Conservation (phyloP, 2,888 invertebrate genomes). For the Zeuzera pyrina region DNA sequence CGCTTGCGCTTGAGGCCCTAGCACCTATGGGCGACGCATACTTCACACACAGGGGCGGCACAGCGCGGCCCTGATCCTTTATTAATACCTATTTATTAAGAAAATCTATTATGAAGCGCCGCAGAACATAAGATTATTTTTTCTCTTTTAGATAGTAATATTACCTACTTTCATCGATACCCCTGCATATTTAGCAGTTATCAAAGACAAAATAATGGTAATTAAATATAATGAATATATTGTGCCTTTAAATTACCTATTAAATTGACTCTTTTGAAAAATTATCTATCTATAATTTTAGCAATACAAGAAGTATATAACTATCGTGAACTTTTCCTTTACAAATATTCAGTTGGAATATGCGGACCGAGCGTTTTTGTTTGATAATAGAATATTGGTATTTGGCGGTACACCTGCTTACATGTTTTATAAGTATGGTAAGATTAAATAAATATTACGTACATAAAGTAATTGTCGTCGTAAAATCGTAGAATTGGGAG, state of each 20-base stretch:
- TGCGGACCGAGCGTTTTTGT: slow-evolving; percentile 48
- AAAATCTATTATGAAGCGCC: no score
- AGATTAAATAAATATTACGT: slow-evolving; percentile 9
- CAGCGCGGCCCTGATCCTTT: no score
- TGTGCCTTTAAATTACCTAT: neutral
- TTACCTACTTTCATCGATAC: slow-evolving; percentile 30
- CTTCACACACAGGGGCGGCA: no score
- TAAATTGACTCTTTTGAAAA: neutral
- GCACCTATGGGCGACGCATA: no score
- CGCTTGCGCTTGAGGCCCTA: no score
- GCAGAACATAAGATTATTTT: no score
- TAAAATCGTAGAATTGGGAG: no score
- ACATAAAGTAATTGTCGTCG: no score
- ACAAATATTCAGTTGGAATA: slow-evolving; percentile 36
- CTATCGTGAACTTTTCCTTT: slow-evolving; percentile 34
- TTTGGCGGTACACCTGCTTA: slow-evolving; percentile 59
- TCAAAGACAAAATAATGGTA: slow-evolving; percentile 55
- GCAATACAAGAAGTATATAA: slow-evolving; percentile 38
- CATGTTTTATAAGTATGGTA: slow-evolving; percentile 56
- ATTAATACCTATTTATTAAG: no score
- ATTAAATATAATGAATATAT: no score
- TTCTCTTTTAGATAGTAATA: slow-evolving; percentile 37
- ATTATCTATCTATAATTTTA: slow-evolving; percentile 21
- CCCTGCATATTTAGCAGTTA: slow-evolving; percentile 29
- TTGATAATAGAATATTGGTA: slow-evolving; percentile 36